Evolutionary conservation across 2,113 vertebrate genomes (phyloP).

Genomic region (Pristiophorus japonicus): DNA sequence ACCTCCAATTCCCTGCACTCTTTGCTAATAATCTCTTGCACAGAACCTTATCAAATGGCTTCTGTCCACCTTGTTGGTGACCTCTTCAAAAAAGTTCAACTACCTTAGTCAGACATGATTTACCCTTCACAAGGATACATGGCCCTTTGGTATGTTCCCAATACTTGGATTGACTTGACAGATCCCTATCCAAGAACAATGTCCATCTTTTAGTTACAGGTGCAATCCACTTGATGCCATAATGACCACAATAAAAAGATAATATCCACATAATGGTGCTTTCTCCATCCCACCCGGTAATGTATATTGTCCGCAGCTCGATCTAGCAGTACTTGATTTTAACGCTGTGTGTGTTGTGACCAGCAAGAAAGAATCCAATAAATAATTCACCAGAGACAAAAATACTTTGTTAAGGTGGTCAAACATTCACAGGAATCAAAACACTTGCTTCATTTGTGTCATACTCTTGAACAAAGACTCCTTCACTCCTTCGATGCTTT

Average conservation of each 20-base stretch:
- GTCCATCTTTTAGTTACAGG: no score
- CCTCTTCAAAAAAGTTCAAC: no score
- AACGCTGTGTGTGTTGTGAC: not conserved
- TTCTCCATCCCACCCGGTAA: not conserved
- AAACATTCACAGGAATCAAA: not conserved
- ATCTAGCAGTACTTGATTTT: not conserved
- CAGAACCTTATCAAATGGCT: no score
- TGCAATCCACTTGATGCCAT: not conserved
- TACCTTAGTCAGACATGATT: no score
- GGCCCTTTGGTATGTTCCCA: no score
- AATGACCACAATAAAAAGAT: not conserved
- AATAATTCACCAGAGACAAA: not conserved
- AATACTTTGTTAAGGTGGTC: not conserved
- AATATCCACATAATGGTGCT: not conserved
- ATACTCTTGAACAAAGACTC: not conserved
- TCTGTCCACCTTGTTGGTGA: no score
- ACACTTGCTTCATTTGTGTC: not conserved
- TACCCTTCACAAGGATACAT: no score
- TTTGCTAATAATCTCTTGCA: no score
- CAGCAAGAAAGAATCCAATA: not conserved
- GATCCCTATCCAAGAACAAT: no score
- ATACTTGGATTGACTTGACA: no score
- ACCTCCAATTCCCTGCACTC: no score
- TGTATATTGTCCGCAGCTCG: not conserved
- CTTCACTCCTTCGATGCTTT: not conserved